A percentile compares a stretch with the other conserved stretches of the same genome.
Conservation (phyloP, 2,888 invertebrate genomes). For the Drosophila algonquin region DNA sequence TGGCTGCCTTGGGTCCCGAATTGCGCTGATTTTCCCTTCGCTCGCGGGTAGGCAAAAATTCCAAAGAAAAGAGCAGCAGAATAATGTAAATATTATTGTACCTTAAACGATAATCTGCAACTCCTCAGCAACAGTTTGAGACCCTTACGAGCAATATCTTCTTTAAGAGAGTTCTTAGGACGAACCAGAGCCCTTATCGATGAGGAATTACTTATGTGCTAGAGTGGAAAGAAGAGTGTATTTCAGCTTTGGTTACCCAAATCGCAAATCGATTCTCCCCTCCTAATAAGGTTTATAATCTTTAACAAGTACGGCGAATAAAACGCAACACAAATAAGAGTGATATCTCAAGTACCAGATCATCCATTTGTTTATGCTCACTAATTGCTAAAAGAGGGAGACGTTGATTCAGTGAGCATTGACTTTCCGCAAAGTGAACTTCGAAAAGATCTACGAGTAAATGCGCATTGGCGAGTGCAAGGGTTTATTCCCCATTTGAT, state of each 20-base stretch:
- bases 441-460: neutral
- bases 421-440: neutral
- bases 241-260: neutral
- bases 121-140: neutral
- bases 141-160: neutral
- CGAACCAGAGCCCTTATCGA: no score
- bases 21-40: conserved; percentile 22
- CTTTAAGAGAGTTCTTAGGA: no score
- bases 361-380: conserved; percentile 24
- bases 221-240: no score
- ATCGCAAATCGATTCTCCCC: neutral
- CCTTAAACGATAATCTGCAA: neutral
- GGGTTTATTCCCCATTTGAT: conserved; percentile 21
- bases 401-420: neutral
- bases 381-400: conserved; percentile 9
- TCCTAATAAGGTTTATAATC: neutral
- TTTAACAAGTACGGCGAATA: neutral
- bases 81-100: conserved; percentile 14
- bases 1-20: conserved; percentile 26
- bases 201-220: no score
- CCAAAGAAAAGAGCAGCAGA: conserved; percentile 8
- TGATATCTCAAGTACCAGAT: conserved; percentile 3
- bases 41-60: neutral
- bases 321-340: conserved; percentile 3
- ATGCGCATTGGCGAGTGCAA: conserved; percentile 1